Base-by-base conservation (phyloP, 2,888 invertebrate genomes). In the Nasonia oneida region DNA sequence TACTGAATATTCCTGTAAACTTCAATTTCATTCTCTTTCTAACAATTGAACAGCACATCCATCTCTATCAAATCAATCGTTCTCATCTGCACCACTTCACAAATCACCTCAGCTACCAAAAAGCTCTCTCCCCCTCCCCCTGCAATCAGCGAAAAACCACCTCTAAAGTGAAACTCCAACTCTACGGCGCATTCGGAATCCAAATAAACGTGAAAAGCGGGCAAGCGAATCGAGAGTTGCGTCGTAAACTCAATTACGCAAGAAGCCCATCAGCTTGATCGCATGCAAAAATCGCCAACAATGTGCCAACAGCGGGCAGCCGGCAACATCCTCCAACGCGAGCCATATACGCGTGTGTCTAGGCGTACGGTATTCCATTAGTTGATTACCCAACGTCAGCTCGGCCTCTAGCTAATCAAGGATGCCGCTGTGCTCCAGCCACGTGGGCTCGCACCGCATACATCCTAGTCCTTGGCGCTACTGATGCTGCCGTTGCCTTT, bases 361-460 rank as follows among this genome's bases (percentile, higher is more conserved):
- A 71, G 18, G 33, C 18, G 70, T 64, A 67, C n/a, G 42, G 47
- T 33, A 47, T 74, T 79, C 73, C 74, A 79, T 84, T 84, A 84
- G 74, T 74, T 84, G 78, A 83, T 83, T 83, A 78, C 77, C 71
- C 23, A 79, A 79, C 50, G 70, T 77, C 64, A 81, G 61, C 18
- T 73, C 42, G 33, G 37, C 50, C 50, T 80, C 42, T 23, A 29
- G 50, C 67, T 82, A 75, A 82, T 82, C 82, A 82, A 47, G 33
- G 61, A 82, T 75, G 67, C 82, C 5, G 50, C 64, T 47, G 50
- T 12, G 18, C 61, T 29, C 18, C 5, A 33, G 15, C 42, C 18
- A 47, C 67, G 39, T 64, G 29, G 42, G 67, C 67, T 6, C 67
- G 29, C 29, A 29, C 12, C 23, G 33, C 33, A 67, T 33, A 67